A percentile compares a stretch with the other conserved stretches of the same genome.
Evolutionary conservation across 2,888 invertebrate genomes (phyloP).

Genomic region (Alviniconcha strummeri): DNA sequence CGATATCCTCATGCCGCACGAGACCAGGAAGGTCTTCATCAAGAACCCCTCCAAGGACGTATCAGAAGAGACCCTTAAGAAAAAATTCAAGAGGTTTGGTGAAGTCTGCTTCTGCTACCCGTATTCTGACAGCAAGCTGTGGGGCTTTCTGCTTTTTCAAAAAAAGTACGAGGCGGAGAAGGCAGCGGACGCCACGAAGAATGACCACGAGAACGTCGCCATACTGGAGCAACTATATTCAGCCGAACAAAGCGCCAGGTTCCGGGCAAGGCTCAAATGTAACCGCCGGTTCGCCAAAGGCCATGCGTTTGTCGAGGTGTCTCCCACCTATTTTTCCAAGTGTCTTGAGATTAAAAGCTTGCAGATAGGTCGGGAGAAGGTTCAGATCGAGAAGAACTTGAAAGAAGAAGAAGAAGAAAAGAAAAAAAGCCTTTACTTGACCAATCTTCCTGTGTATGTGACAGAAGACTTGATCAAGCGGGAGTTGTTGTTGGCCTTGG

Average conservation of each 20-base stretch:
- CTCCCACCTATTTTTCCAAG: constrained; percentile 38
- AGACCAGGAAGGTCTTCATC: constrained; percentile 51
- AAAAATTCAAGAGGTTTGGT: constrained; percentile 47
- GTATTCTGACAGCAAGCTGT: constrained; percentile 40
- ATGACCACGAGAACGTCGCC: constrained; percentile 43
- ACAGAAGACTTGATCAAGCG: constrained; percentile 42
- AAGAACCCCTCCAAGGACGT: constrained; percentile 30
- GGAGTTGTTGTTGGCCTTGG: constrained; percentile 1
- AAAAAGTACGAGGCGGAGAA: constrained; percentile 30
- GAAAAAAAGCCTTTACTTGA: constrained; percentile 31
- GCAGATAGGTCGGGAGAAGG: neutral
- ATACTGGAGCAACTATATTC: constrained; percentile 33
- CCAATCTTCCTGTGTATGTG: constrained; percentile 33
- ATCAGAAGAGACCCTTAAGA: constrained; percentile 32
- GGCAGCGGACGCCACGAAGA: constrained; percentile 41
- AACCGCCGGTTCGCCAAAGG: constrained; percentile 50
- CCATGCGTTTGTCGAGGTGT: constrained; percentile 51
- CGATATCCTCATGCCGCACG: constrained; percentile 51
- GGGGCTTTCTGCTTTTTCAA: constrained; percentile 56
- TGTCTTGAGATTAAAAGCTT: neutral
- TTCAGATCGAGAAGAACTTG: constrained; percentile 22
- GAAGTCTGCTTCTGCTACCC: constrained; percentile 41
- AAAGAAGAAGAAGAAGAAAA: too few relatives aligned
- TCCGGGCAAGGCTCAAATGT: constrained; percentile 53
- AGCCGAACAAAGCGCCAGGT: constrained; percentile 33